Evolutionary conservation across 2,888 invertebrate genomes (phyloP).

Genomic region (Agrochola lota): DNA sequence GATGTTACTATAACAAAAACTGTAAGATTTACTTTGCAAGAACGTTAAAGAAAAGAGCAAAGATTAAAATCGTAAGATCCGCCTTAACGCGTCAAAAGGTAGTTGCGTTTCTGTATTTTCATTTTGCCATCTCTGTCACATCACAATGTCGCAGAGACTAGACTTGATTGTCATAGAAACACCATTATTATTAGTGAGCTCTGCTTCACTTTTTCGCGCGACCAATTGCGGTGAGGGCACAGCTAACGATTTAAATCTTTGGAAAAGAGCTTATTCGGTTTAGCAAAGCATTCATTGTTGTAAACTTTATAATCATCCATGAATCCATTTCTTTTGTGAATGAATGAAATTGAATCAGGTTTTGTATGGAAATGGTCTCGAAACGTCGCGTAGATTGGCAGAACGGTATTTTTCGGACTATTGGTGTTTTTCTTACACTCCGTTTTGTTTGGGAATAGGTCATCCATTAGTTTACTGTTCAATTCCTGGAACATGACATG

Average conservation of each 20-base stretch:
- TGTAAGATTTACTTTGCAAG: not conserved
- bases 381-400: slow-evolving; percentile 11
- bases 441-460: not conserved
- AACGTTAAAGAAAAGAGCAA: not conserved
- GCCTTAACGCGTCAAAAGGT: not conserved
- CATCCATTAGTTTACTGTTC: not conserved
- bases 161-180: not conserved
- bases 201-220: not conserved
- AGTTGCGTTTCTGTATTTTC: not conserved
- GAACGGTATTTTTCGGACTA: slow-evolving; percentile 5
- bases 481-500: not conserved
- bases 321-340: slow-evolving; percentile 39
- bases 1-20: slow-evolving; percentile 28
- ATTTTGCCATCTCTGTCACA: not conserved
- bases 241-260: not conserved
- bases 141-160: not conserved
- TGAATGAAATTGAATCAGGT: slow-evolving; percentile 18
- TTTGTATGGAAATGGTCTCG: slow-evolving; percentile 21
- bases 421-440: not conserved
- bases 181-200: not conserved
- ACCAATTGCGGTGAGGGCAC: not conserved
- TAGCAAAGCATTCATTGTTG: slow-evolving; percentile 9
- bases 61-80: not conserved
- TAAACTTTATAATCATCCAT: slow-evolving; percentile 29
- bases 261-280: slow-evolving; percentile 7